Conservation (phyloP, 2,113 vertebrate species). For the Alosa alosa region DNA sequence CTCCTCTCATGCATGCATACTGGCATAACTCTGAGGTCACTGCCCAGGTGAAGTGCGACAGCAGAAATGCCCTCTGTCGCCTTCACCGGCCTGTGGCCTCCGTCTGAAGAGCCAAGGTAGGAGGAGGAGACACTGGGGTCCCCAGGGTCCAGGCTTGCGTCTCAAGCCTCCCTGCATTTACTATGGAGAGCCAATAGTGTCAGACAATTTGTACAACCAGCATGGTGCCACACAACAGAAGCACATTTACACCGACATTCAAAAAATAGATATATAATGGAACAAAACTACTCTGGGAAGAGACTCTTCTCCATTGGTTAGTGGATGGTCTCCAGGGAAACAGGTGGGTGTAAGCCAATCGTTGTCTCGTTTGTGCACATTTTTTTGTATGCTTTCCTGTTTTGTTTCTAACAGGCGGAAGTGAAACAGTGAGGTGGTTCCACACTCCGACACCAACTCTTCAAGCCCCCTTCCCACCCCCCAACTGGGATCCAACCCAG, state of each 20-base stretch:
- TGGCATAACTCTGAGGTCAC: neutral
- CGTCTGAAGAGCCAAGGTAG: neutral
- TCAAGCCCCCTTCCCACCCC: neutral
- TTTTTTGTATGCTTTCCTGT: conserved; percentile 24
- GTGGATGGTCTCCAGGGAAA: conserved; percentile 22
- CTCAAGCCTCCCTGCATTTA: neutral
- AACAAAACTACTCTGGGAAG: conserved; percentile 34
- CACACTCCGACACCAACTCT: neutral
- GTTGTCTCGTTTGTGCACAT: conserved; percentile 29
- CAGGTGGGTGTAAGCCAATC: conserved; percentile 18
- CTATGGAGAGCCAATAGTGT: conserved; percentile 45
- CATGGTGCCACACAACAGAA: conserved; percentile 72
- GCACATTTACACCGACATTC: conserved; percentile 88
- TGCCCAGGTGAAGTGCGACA: neutral
- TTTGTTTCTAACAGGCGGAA: conserved; percentile 13
- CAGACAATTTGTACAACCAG: conserved; percentile 65
- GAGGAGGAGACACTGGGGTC: neutral
- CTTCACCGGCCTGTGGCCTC: neutral
- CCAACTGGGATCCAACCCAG: conserved; percentile 3
- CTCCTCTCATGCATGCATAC: neutral
- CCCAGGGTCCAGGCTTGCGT: neutral
- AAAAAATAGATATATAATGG: conserved; percentile 78
- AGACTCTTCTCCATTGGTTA: conserved; percentile 31
- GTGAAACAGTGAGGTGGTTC: neutral
- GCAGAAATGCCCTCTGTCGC: neutral